phyloP scores from a whole-genome alignment of 2,113 vertebrate species.

The Pelodiscus sinensis region DNA sequence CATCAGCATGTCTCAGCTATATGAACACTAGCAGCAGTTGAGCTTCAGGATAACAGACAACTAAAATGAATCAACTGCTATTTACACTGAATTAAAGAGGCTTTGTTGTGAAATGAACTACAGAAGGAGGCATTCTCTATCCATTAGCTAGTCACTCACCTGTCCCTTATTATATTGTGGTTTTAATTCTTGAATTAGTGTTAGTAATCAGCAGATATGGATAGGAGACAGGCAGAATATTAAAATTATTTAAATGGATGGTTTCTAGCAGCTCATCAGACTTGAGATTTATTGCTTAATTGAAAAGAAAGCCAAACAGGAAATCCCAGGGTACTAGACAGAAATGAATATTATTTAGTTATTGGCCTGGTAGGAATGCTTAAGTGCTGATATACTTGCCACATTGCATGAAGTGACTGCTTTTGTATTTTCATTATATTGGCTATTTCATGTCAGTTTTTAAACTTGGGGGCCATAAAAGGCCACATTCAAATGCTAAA shows the following conservation, averaged over 20 bases:
- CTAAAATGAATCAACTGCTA: conserved; percentile 3
- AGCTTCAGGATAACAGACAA: not conserved
- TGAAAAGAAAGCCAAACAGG: conserved; percentile 7
- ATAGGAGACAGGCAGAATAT: not conserved
- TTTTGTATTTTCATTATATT: not conserved
- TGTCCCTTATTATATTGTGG: no score
- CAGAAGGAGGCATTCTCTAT: not conserved
- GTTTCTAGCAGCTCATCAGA: not conserved
- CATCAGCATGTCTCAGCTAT: not conserved
- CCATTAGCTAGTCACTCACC: no score
- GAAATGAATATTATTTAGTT: not conserved
- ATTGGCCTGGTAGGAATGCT: not conserved
- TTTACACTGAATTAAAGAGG: conserved; percentile 32
- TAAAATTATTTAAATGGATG: conserved; percentile 35
- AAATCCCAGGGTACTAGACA: not conserved
- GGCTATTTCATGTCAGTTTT: not conserved
- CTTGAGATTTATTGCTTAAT: not conserved
- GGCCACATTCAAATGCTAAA: not conserved
- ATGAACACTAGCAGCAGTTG: not conserved
- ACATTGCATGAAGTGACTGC: not conserved
- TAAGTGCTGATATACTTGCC: not conserved
- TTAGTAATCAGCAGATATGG: not conserved
- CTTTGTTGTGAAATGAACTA: conserved; percentile 22
- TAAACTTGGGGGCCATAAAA: not conserved
- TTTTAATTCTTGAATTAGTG: not conserved